Percentiles rank a stretch among this genome's conserved stretches.
phyloP scores from a whole-genome alignment of 2,888 invertebrate genomes.

The Ectropis crepuscularia region DNA sequence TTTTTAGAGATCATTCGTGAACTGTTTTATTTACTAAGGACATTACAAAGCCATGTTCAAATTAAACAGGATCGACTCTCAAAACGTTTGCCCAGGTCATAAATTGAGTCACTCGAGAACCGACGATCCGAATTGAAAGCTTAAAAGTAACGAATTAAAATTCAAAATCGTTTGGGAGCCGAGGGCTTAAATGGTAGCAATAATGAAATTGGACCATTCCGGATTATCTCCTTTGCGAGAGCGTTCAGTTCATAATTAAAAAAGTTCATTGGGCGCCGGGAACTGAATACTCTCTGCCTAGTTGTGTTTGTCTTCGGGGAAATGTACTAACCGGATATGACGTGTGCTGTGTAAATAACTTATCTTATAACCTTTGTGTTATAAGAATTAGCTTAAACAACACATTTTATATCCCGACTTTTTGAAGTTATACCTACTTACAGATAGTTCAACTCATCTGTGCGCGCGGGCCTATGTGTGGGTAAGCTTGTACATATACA shows the following conservation, averaged over 20 bases:
- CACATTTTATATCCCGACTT: too few relatives aligned
- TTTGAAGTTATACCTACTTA: too few relatives aligned
- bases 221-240: constrained; percentile 43
- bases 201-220: constrained; percentile 45
- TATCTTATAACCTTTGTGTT: too few relatives aligned
- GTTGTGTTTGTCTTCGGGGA: constrained; percentile 38
- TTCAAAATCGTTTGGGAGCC: constrained; percentile 19
- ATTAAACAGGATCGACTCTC: background rate
- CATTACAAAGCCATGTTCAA: background rate
- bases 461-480: too few relatives aligned
- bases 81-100: constrained; percentile 13
- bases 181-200: constrained; percentile 39
- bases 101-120: constrained; percentile 1
- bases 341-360: too few relatives aligned
- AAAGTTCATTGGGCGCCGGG: constrained; percentile 42
- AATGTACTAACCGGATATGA: background rate
- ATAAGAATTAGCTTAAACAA: too few relatives aligned
- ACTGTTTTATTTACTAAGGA: too few relatives aligned
- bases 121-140: constrained; percentile 12
- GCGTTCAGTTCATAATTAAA: constrained; percentile 45
- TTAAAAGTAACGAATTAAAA: constrained; percentile 22
- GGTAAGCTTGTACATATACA: too few relatives aligned
- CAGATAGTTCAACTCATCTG: too few relatives aligned
- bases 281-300: constrained; percentile 42
- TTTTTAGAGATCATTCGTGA: too few relatives aligned